phyloP scores from a whole-genome alignment of 35 echinoderm and acorn worm genomes.

The Holothuria glaberrima region DNA sequence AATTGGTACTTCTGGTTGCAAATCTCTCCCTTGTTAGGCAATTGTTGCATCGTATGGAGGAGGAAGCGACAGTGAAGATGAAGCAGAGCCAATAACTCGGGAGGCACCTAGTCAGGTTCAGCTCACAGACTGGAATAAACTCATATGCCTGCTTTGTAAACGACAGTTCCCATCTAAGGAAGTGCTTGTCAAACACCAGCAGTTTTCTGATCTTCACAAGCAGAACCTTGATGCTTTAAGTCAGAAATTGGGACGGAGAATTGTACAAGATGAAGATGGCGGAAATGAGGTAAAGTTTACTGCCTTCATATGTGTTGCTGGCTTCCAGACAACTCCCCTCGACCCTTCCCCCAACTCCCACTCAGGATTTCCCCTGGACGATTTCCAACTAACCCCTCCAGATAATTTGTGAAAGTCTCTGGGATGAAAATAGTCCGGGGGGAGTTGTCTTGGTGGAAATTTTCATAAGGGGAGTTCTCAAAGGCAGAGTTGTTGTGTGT shows the following conservation, averaged over 20 bases:
- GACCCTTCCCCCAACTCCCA: too few relatives aligned
- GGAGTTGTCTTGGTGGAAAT: too few relatives aligned
- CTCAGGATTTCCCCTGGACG: too few relatives aligned
- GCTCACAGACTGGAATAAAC: slow-evolving; percentile 90
- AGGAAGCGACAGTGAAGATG: slow-evolving; percentile 89
- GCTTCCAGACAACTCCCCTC: too few relatives aligned
- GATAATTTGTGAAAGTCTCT: too few relatives aligned
- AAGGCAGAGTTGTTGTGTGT: too few relatives aligned
- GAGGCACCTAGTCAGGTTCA: slow-evolving; percentile 34
- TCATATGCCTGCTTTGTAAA: slow-evolving; percentile 96
- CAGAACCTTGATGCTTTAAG: slow-evolving; percentile 78
- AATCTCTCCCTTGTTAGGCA: background rate
- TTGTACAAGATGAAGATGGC: slow-evolving; percentile 17
- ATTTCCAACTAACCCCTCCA: too few relatives aligned
- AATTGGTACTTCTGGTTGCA: background rate
- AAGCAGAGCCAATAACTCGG: slow-evolving; percentile 50
- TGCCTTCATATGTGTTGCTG: too few relatives aligned
- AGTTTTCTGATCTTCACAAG: slow-evolving; percentile 93
- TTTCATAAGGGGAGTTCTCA: too few relatives aligned
- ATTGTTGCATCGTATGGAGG: slow-evolving; percentile 97
- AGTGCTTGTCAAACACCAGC: slow-evolving; percentile 90
- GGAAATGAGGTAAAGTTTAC: slow-evolving; percentile 11
- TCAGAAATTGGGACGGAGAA: slow-evolving; percentile 41
- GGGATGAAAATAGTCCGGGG: too few relatives aligned
- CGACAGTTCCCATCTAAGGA: slow-evolving; percentile 93